Evolutionary conservation across 2,888 invertebrate genomes (phyloP), one percentile per base, ranked within the genome.

Genomic region (Celastrina argiolus): DNA sequence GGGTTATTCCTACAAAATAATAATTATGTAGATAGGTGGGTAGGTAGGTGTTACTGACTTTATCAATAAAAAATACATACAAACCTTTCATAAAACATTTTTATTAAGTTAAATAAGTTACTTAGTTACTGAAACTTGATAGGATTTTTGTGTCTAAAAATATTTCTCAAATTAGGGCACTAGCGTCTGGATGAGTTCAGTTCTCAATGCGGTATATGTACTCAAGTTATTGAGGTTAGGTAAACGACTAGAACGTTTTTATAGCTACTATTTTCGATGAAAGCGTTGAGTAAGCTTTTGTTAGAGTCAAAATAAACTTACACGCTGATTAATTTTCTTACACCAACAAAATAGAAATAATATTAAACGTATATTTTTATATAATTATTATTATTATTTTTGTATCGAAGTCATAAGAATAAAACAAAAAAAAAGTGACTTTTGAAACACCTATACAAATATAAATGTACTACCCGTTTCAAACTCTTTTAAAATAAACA

Each of bases 141-240:
- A 45, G 18, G 18, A 18, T 18, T 45, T 41, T 45, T 45, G 10
- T 36, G 26, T 58, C 12, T 65, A 68, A 65, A 51, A 58, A 42
- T 61, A 41, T 56, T 42, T 64, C 51, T 59, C 67, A 66, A 68
- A 69, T 68, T 66, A 66, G 39, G 56, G 22, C 67, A 66, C 58
- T 64, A 66, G 68, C 70, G 41, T 64, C 61, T 45, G 64, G 65
- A 28, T 61, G 45, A n/a, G 61, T 67, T 67, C 64, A 56, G 22
- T 26, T 22, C 51, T 51, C 51, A 26, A 51, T 22, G 22, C 22
- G 51, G 51, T 51, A 66, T 51, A 66, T 63, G 66, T 59, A 68
- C 42, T 67, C 66, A 61, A 65, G 31, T 34, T 28, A 71, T 71
- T 67, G 70, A 56, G 69, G 70, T 70, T 68, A 71, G 56, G 41